These are phyloP conservation scores for Chymomyza procnemis DNA, from an alignment of 2,888 invertebrate genomes.

Conservation along the genomic window DNA sequence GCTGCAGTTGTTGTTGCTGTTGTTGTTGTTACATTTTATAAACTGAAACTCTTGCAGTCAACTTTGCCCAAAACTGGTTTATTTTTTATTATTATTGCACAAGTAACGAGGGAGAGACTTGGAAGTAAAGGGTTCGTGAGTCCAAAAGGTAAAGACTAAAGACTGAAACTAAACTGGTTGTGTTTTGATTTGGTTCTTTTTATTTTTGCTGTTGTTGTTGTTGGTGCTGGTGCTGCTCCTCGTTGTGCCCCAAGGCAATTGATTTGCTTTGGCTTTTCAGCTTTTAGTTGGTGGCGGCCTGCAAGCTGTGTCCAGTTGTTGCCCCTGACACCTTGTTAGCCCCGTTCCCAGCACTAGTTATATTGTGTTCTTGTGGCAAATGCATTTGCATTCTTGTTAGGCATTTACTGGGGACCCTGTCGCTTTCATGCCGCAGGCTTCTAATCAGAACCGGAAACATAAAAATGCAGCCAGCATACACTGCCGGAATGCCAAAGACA, in stretches of 20 bases:
- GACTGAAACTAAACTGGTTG: conserved; percentile 50
- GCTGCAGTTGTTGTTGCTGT: not conserved
- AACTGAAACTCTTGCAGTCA: conserved; percentile 4
- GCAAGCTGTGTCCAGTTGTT: not conserved
- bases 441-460: conserved; percentile 72
- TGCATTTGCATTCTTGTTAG: conserved; percentile 67
- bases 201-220: conserved; percentile 13
- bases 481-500: not conserved
- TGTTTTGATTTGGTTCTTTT: conserved; percentile 35
- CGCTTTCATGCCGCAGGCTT: conserved; percentile 18
- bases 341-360: not conserved
- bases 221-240: conserved; percentile 21
- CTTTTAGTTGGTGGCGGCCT: not conserved
- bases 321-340: not conserved
- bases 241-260: conserved; percentile 57
- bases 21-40: conserved; percentile 6
- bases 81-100: not conserved
- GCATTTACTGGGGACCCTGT: conserved; percentile 4
- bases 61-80: conserved; percentile 31
- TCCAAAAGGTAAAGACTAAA: not conserved
- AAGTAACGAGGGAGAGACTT: not conserved
- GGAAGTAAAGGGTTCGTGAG: not conserved
- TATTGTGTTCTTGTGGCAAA: not conserved
- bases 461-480: conserved; percentile 47
- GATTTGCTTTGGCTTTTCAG: conserved; percentile 38